phyloP scores from a whole-genome alignment of 2,888 invertebrate species.

The Ormyrus labotus region DNA sequence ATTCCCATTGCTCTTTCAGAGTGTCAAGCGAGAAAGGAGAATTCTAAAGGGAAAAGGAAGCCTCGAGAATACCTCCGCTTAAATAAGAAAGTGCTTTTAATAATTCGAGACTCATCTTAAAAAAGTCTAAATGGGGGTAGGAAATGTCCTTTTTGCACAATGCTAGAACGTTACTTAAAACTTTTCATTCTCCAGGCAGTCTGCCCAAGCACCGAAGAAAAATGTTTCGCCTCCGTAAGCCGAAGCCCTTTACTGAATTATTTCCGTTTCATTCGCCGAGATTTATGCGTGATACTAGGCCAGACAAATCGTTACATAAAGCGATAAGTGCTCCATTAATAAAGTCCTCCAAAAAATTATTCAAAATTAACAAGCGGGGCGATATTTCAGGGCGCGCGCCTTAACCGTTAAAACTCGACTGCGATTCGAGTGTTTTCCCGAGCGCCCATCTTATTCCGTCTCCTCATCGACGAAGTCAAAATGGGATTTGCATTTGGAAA shows the following conservation, averaged over 20 bases:
- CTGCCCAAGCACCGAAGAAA: constrained; percentile 38
- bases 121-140: constrained; percentile 28
- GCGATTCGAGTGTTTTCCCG: too few species aligned
- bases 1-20: constrained; percentile 8
- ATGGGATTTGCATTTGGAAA: background rate
- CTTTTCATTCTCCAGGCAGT: constrained; percentile 48
- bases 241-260: constrained; percentile 52
- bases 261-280: constrained; percentile 46
- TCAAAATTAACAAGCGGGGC: constrained; percentile 17
- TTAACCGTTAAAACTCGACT: too few species aligned
- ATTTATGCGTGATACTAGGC: constrained; percentile 43
- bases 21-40: constrained; percentile 4
- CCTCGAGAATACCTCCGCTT: constrained; percentile 26
- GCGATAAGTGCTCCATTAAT: constrained; percentile 53
- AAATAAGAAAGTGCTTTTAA: constrained; percentile 56
- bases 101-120: constrained; percentile 45
- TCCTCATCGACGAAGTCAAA: background rate
- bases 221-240: constrained; percentile 38
- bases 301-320: constrained; percentile 45
- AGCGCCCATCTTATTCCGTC: background rate
- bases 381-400: too few species aligned
- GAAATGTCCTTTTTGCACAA: constrained; percentile 24
- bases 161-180: constrained; percentile 45
- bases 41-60: background rate
- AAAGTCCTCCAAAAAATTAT: constrained; percentile 18